Conservation (phyloP, 2,797 vertebrate species). For the Coranthus polyacanthus region DNA sequence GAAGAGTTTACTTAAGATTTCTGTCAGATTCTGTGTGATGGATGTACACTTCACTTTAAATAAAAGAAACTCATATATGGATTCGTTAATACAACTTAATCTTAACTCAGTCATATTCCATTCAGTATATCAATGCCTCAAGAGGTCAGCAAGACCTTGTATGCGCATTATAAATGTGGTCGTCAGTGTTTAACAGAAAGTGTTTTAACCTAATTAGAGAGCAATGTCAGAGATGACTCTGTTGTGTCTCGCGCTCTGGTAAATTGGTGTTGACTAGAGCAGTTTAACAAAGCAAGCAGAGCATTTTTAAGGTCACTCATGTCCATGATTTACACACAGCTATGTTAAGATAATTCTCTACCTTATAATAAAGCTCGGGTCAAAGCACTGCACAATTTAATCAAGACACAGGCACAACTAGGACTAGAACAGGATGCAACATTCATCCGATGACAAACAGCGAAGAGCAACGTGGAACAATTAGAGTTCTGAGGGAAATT, state of each 20-base stretch:
- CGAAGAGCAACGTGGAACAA: slow-evolving; percentile 30
- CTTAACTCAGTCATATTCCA: background rate
- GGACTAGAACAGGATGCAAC: slow-evolving; percentile 49
- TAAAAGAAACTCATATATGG: background rate
- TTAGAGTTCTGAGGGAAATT: slow-evolving; percentile 46
- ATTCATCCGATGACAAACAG: slow-evolving; percentile 51
- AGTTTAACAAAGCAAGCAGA: slow-evolving; percentile 32
- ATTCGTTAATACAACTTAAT: background rate
- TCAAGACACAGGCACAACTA: slow-evolving; percentile 34
- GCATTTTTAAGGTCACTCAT: slow-evolving; percentile 27
- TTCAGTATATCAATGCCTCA: background rate
- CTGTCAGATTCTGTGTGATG: background rate
- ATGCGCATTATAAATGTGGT: background rate
- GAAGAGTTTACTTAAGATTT: too few species aligned
- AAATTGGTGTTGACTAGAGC: slow-evolving; percentile 27
- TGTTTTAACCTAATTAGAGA: slow-evolving; percentile 41
- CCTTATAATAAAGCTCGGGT: slow-evolving; percentile 57
- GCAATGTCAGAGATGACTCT: slow-evolving; percentile 20
- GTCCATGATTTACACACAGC: slow-evolving; percentile 49
- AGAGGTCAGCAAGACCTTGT: slow-evolving; percentile 14
- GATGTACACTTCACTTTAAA: background rate
- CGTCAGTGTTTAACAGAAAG: background rate
- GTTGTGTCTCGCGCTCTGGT: slow-evolving; percentile 12
- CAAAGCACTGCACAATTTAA: slow-evolving; percentile 60
- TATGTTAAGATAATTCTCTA: slow-evolving; percentile 35